A percentile compares a stretch with the other conserved stretches of the same genome.
Evolutionary conservation across 2,113 vertebrate species (phyloP).

Genomic region (Hippocampus barbouri): DNA sequence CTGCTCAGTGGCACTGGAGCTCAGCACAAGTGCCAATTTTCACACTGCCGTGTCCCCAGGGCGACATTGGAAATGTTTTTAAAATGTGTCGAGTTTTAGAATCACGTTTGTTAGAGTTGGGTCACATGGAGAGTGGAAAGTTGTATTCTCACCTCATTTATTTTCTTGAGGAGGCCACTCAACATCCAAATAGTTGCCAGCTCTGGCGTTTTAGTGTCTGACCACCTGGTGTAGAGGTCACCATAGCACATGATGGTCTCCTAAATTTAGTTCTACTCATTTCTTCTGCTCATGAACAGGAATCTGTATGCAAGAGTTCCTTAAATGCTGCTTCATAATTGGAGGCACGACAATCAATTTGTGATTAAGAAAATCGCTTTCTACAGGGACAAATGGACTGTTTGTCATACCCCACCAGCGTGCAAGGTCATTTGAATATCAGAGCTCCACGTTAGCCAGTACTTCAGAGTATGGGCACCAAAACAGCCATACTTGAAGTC

Average conservation of each 20-base stretch:
- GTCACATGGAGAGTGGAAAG: constrained; percentile 3
- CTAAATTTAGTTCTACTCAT: constrained; percentile 68
- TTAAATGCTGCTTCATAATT: background rate
- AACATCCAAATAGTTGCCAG: constrained; percentile 33
- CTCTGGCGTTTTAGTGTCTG: constrained; percentile 39
- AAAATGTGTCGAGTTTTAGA: constrained; percentile 8
- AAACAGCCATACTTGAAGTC: background rate
- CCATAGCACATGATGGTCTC: constrained; percentile 54
- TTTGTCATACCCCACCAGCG: background rate
- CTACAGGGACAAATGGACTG: background rate
- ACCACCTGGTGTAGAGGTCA: constrained; percentile 49
- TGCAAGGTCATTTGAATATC: background rate
- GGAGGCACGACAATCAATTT: background rate
- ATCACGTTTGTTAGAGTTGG: background rate
- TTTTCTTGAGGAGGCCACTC: constrained; percentile 28
- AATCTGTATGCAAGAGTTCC: constrained; percentile 23
- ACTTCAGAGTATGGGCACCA: background rate
- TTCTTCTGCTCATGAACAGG: constrained; percentile 34
- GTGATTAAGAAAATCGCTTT: background rate
- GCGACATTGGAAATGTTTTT: constrained; percentile 4
- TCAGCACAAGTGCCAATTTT: constrained; percentile 11
- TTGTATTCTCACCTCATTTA: constrained; percentile 29
- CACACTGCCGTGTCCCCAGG: constrained; percentile 5
- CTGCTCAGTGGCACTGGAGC: constrained; percentile 16
- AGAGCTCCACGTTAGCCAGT: too few relatives aligned